These are phyloP conservation scores for Dendrolimus kikuchii DNA, from an alignment of 1,140 invertebrate genomes.

Conservation along the genomic window DNA sequence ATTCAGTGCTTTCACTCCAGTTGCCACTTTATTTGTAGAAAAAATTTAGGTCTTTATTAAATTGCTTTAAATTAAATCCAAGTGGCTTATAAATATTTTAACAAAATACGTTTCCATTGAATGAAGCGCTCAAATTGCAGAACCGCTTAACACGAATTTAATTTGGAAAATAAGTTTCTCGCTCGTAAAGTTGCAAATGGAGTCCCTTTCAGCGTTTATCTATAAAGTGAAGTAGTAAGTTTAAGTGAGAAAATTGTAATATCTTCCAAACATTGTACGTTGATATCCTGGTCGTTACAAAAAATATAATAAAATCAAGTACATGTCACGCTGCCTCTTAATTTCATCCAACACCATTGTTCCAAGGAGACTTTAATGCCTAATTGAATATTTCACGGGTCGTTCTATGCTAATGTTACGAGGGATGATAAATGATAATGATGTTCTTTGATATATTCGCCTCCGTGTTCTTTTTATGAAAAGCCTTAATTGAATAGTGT, in stretches of 20 bases:
- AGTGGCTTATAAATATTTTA: too few species aligned
- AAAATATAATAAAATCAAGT: conserved; percentile 44
- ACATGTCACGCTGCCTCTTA: conserved; percentile 27
- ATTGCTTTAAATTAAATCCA: too few species aligned
- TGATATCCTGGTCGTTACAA: conserved; percentile 49
- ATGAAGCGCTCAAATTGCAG: too few species aligned
- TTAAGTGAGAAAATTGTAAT: conserved; percentile 20
- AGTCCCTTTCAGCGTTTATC: conserved; percentile 25
- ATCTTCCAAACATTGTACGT: conserved; percentile 45
- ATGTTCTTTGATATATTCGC: conserved; percentile 14
- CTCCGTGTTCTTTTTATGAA: not conserved
- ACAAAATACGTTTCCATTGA: too few species aligned
- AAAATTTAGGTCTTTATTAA: too few species aligned
- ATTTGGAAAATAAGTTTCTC: too few species aligned
- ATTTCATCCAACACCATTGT: conserved; percentile 19
- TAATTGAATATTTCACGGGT: conserved; percentile 26
- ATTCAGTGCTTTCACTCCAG: conserved; percentile 21
- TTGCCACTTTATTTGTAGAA: conserved; percentile 19
- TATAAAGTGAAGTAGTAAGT: conserved; percentile 32
- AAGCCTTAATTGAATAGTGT: too few species aligned
- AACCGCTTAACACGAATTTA: too few species aligned
- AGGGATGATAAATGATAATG: conserved; percentile 26
- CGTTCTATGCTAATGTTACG: conserved; percentile 21
- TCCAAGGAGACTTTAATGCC: conserved; percentile 16
- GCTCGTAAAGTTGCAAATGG: conserved; percentile 22